Evolutionary conservation across 2,113 vertebrate genomes (phyloP), one percentile per base, ranked within the genome.

Genomic region (Xiphias gladius): DNA sequence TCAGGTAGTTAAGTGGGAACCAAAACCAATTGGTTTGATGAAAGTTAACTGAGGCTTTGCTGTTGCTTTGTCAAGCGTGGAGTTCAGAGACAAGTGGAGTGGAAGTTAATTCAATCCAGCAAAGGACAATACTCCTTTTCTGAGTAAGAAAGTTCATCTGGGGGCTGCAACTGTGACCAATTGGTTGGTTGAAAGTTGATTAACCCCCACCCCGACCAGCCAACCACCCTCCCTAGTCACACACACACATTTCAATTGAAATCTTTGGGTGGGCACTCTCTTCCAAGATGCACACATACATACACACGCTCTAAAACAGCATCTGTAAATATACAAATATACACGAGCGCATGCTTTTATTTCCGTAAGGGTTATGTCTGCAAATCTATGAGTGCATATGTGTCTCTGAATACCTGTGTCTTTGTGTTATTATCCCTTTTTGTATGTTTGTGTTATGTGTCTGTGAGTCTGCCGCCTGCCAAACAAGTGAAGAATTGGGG

Each of bases 401-500:
- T 67, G 19, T 63, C 13, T 69, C 5, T 55, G 20, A 62, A 46
- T 55, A 58, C 55, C n/a, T 79, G 26, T 62, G 65, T 82, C 8
- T 85, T 3, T 86, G 30, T 88, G 58, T 81, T 19, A 13, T 59
- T 79, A 32, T 81, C n/a, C 19, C 0, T 46, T 35, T 82, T 30
- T 24, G 59, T 48, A 13, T 66, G 71, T 62, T 41, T 71, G 35
- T 65, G 68, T 69, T 22, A 55, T 79, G 66, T 72, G 43, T n/a
- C n/a, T 62, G 77, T 52, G 50, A 26, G 76, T 67, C 19, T 1
- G 46, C 8, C 50, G 54, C 70, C 32, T 50, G 64, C 63, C 68
- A 85, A 80, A 89, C 52, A 83, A 88, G 80, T 86, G 84, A 89
- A 75, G 82, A 88, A 86, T 80, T 67, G 83, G 83, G 90, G 90